Base-by-base conservation (phyloP, 2,888 invertebrate species). In the Hecatera dysodea region DNA sequence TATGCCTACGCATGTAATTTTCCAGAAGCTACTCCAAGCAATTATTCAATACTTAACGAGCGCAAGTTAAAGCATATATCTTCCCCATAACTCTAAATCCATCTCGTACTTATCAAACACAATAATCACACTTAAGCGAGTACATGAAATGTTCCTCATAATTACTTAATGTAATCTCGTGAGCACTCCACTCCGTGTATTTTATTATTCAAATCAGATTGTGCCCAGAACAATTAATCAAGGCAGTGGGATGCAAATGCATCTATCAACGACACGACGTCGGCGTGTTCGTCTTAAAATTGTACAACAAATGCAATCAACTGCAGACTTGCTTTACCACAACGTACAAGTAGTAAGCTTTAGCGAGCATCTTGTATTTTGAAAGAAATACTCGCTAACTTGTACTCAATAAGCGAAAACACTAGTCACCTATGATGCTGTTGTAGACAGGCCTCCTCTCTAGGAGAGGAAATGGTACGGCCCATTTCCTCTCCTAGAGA, bases 241-340 rank as follows among this genome's bases (percentile, higher is more conserved):
- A 52, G 55, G 70, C 66, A 76, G 78, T 71, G 64, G 71, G 80
- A 86, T 86, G 86, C 86, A 85, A 88, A 89, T 87, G 87, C 87
- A 85, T 86, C 87, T 86, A 86, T 85, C 81, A 86, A 80, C 85
- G 81, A 84, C 83, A 84, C 84, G 56, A 46, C 19, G 68, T 44
- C 50, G 80, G 76, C 85, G 82, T 82, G 85, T 85, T 83, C 86
- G 87, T 88, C 90, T 91, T 90, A 90, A 91, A 92, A 91, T 89
- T 90, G 89, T 82, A 85, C 84, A 84, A 87, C 89, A 88, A 89
- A 91, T 87, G 90, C 90, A 91, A 91, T 93, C 91, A 91, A 89
- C 88, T 85, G 86, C 77, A 85, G 81, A 75, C 86, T 79, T 80
- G 55, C 62, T 29, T 24, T 29, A n/a, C 42, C 11, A 12, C 33